Evolutionary conservation across 2,888 invertebrate genomes (phyloP), one percentile per base, ranked within the genome.

Genomic region (Tetramorium bicarinatum): DNA sequence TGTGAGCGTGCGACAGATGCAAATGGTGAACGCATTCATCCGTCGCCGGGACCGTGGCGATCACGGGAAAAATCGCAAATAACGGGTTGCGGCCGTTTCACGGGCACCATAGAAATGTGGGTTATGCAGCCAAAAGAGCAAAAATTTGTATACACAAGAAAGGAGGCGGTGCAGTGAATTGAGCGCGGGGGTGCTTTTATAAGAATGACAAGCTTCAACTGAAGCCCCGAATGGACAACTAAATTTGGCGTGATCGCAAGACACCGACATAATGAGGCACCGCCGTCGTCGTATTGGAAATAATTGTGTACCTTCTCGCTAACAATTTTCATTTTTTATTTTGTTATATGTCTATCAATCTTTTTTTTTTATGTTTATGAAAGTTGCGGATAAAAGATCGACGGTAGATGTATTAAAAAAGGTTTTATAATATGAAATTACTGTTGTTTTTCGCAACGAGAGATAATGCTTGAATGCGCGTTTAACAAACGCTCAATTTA

Each of bases 61-160:
- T 85, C 90, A 89, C 88, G 87, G 90, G 90, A 89, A 92, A 91
- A 92, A 90, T 91, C 87, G 91, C 86, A 89, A 93, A 93, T 95
- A 94, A 94, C 95, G 94, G 94, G 94, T 95, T 94, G 91, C 90
- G 92, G 91, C 91, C 89, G 87, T 87, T 49, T 72, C 82, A 80
- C 86, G 44, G 44, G 9, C 92, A 91, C 92, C 92, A 94, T 94
- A 91, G 93, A 94, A 94, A 94, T 94, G 87, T 94, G 93, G 94
- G 94, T 94, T 95, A 94, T 93, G 92, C 93, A 94, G 92, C 91
- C 92, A 93, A 93, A 92, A 93, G 94, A 92, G 92, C 92, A 93
- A 91, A 92, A 94, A 94, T 94, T 94, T 94, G 93, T 94, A 94
- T 94, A 93, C 93, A 92, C 88, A 91, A 91, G 92, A 93, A 90